These are phyloP conservation scores for Scophthalmus maximus DNA, from an alignment of 2,113 vertebrate species.

Conservation along the genomic window DNA sequence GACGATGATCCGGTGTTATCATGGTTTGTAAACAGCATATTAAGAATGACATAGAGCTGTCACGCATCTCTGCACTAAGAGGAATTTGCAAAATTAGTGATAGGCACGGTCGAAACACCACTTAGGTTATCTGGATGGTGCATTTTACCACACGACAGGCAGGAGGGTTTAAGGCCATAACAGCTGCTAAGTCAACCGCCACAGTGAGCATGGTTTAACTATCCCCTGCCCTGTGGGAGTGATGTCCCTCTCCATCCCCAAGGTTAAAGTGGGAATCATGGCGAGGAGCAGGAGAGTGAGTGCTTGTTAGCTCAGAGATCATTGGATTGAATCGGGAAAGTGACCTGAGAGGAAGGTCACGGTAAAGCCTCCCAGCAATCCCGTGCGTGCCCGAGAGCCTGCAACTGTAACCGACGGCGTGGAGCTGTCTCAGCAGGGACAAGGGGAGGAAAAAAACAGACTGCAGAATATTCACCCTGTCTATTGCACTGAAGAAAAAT, in stretches of 20 bases:
- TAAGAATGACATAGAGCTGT: constrained; percentile 38
- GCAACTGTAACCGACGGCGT: constrained; percentile 27
- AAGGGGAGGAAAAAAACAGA: background rate
- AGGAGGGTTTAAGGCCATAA: constrained; percentile 32
- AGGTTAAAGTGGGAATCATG: constrained; percentile 52
- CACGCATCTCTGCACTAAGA: constrained; percentile 50
- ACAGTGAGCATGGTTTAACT: constrained; percentile 13
- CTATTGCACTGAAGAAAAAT: constrained; percentile 27
- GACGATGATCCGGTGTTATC: constrained; percentile 34
- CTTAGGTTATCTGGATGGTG: constrained; percentile 23
- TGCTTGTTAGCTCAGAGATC: constrained; percentile 55
- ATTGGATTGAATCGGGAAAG: constrained; percentile 31
- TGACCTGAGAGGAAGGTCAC: constrained; percentile 66
- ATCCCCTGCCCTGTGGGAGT: constrained; percentile 25
- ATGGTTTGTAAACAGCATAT: constrained; percentile 44
- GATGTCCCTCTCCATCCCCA: constrained; percentile 40
- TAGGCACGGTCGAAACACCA: constrained; percentile 17
- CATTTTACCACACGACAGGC: background rate
- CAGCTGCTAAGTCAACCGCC: constrained; percentile 39
- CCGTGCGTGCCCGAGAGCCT: constrained; percentile 40
- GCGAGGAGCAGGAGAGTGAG: constrained; percentile 20
- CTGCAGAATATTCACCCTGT: constrained; percentile 1
- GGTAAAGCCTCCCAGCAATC: constrained; percentile 49
- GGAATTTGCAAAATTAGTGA: constrained; percentile 42
- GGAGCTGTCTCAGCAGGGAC: constrained; percentile 35